Conservation (phyloP, 2,888 invertebrate species). For the Perithous albicinctus region DNA sequence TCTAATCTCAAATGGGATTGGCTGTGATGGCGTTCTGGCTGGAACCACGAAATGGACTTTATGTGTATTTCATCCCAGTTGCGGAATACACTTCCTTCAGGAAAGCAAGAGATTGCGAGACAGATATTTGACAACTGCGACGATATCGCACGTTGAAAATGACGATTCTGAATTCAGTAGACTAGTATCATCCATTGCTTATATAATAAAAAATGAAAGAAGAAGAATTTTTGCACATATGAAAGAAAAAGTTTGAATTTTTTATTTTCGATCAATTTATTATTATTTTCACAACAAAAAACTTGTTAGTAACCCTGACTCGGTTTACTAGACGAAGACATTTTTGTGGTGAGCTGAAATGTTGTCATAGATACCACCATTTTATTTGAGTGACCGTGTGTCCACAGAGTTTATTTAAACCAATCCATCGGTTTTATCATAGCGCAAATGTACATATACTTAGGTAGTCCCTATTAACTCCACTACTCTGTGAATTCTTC, state of each 20-base stretch:
- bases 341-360: too few species aligned
- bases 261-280: too few species aligned
- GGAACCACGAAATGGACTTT: conserved; percentile 77
- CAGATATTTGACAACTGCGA: conserved; percentile 8
- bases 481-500: background rate
- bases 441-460: background rate
- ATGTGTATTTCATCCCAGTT: conserved; percentile 37
- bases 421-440: too few species aligned
- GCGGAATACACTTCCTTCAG: conserved; percentile 2
- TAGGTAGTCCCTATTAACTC: background rate
- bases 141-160: background rate
- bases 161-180: background rate
- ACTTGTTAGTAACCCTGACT: too few species aligned
- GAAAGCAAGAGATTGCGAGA: background rate
- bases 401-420: too few species aligned
- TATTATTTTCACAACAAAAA: too few species aligned
- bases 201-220: too few species aligned
- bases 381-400: too few species aligned
- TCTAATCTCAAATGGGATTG: conserved; percentile 82
- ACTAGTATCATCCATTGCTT: background rate
- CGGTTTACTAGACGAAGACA: too few species aligned
- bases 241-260: too few species aligned
- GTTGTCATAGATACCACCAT: too few species aligned
- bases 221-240: too few species aligned
- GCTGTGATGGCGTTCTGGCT: conserved; percentile 73